Evolutionary conservation across 2,888 invertebrate species (phyloP).

Genomic region (Parnassius orleans): DNA sequence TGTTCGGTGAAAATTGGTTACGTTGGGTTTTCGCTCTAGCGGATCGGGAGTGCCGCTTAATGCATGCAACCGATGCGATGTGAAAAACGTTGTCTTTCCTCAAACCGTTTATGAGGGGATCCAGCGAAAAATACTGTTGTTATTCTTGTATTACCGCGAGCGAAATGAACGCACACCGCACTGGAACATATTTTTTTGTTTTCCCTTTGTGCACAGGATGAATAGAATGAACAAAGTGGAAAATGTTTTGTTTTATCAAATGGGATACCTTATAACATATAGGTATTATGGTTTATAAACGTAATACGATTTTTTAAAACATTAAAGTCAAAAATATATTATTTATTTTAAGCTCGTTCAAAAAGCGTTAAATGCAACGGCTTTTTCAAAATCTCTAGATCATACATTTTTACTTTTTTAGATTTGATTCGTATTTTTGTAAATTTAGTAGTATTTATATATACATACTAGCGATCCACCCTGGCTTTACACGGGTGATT

Average conservation of each 20-base stretch:
- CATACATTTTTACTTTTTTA: too few relatives aligned
- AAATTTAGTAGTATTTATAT: too few relatives aligned
- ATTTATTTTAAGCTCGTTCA: too few relatives aligned
- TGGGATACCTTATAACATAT: slow-evolving; percentile 9
- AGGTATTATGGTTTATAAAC: too few relatives aligned
- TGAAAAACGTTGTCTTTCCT: slow-evolving; percentile 48
- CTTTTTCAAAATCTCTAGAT: too few relatives aligned
- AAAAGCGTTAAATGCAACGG: too few relatives aligned
- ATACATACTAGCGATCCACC: too few relatives aligned
- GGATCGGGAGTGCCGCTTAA: slow-evolving; percentile 45
- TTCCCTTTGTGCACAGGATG: slow-evolving; percentile 46
- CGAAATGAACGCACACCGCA: slow-evolving; percentile 50
- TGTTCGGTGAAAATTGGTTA: slow-evolving; percentile 39
- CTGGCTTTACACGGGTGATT: too few relatives aligned
- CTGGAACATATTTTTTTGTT: slow-evolving; percentile 52
- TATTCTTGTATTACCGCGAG: slow-evolving; percentile 62
- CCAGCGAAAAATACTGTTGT: slow-evolving; percentile 47
- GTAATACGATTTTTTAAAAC: too few relatives aligned
- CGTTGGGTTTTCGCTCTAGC: slow-evolving; percentile 48
- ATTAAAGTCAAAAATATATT: too few relatives aligned
- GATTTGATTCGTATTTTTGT: too few relatives aligned
- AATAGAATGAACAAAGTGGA: slow-evolving; percentile 31
- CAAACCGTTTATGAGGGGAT: slow-evolving; percentile 57
- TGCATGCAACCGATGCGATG: slow-evolving; percentile 48
- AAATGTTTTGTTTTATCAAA: slow-evolving; percentile 22